Base-by-base conservation (phyloP, 2,113 vertebrate genomes). In the Poeciliopsis turrubarensis region DNA sequence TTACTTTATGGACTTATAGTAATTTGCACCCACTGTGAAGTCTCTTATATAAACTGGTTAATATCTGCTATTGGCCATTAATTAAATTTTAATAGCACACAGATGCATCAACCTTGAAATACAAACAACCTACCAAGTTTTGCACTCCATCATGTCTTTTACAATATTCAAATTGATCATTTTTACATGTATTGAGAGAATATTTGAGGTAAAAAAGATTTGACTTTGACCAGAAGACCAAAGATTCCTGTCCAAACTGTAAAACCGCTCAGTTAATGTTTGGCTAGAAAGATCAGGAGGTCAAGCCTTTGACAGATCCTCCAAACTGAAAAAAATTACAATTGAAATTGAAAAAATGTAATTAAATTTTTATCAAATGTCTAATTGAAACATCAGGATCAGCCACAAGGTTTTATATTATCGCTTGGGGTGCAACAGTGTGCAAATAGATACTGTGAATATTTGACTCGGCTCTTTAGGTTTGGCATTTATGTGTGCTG, bases 1-100 rank as follows among this genome's bases (percentile, higher is more conserved):
- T 34, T 66, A 67, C 71, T 70, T 61, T 31, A 37, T 26, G 44
- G 70, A 51, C 65, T 74, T 72, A 70, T 39, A 13, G 0, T 54
- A 2, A 57, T 57, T 9, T 57, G 51, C 25, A 57, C 2, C 2
- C 22, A n/a, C 17, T 19, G 25, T 11, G 10, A 57, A 57, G 51
- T 57, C 5, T 22, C 44, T 25, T 19, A 54, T 25, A 57, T 57
- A 57, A 57, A 57, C 8, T 54, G 47, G 19, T 54, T 54, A 19
- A 54, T 54, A 19, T 54, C 19, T 54, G 19, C 19, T 54, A 54
- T 19, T 54, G 17, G 47, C 19, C 47, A 54, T 22, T 41, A 41
- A 54, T 19, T 22, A 57, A 11, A 10, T n/a, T 6, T 57, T 25
- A 57, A n/a, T n/a, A 25, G 51, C 10, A 25, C 9, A 11, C 25